Conservation (phyloP, 2,888 invertebrate genomes). For the Stegana nigrithorax region DNA sequence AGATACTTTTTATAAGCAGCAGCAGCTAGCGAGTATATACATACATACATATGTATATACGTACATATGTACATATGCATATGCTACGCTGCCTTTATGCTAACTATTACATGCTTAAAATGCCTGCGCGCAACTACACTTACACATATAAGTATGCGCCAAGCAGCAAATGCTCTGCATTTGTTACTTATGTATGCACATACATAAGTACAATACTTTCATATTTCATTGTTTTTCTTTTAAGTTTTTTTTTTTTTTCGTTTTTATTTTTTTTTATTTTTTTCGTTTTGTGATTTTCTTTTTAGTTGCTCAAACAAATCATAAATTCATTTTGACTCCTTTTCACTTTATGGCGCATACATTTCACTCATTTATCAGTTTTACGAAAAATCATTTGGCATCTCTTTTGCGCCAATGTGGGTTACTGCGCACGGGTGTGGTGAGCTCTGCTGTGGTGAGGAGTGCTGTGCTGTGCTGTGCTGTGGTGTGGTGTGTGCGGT, state of each 20-base stretch:
- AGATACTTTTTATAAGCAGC: background rate
- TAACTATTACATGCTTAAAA: too few species aligned
- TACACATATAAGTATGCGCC: too few species aligned
- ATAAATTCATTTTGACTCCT: conserved; percentile 49
- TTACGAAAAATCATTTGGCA: conserved; percentile 46
- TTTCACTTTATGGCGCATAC: conserved; percentile 37
- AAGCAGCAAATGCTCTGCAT: conserved; percentile 7
- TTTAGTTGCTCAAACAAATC: conserved; percentile 21
- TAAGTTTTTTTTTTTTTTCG: background rate
- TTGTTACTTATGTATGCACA: too few species aligned
- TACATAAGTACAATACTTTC: conserved; percentile 14
- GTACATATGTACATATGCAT: background rate
- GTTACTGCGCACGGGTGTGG: too few species aligned
- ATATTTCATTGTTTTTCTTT: too few species aligned
- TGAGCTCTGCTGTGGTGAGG: too few species aligned
- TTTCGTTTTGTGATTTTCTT: too few species aligned
- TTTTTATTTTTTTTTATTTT: background rate
- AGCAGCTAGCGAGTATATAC: background rate
- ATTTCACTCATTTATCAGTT: conserved; percentile 11
- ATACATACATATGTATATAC: background rate
- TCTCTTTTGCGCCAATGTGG: conserved; percentile 52
- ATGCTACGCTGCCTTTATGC: background rate
- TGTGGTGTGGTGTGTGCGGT: too few species aligned
- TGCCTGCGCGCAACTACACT: too few species aligned
- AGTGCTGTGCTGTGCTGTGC: too few species aligned